Evolutionary conservation across 2,888 invertebrate genomes (phyloP).

Genomic region (Mechanitis mazaeus): DNA sequence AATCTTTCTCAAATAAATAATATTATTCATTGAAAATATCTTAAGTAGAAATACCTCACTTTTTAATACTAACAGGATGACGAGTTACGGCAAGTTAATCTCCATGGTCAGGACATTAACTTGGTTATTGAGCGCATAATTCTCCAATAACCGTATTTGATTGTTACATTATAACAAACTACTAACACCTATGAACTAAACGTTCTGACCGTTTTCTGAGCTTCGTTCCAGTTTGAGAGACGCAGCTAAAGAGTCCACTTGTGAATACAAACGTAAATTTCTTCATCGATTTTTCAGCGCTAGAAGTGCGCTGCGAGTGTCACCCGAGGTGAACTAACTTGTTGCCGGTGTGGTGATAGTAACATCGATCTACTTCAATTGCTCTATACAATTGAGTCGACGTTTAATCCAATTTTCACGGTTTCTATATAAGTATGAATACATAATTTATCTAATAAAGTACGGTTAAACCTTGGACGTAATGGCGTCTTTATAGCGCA

Average conservation of each 20-base stretch:
- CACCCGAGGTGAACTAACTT: neutral
- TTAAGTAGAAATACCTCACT: too few species aligned
- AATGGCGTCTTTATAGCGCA: constrained; percentile 4
- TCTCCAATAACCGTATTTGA: constrained; percentile 31
- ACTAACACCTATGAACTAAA: constrained; percentile 36
- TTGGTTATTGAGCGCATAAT: too few species aligned
- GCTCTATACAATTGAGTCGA: neutral
- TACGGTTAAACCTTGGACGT: constrained; percentile 10
- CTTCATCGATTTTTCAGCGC: constrained; percentile 5
- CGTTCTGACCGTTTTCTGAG: constrained; percentile 5
- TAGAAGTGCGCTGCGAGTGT: neutral
- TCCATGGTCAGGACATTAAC: too few species aligned
- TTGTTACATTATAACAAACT: constrained; percentile 31
- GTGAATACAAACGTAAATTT: constrained; percentile 1
- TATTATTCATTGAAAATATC: too few species aligned
- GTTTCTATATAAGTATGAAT: neutral
- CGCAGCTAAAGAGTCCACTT: neutral
- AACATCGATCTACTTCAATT: constrained; percentile 1
- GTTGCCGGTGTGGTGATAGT: constrained; percentile 1
- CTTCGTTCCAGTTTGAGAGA: neutral
- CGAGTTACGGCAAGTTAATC: too few species aligned
- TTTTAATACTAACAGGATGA: too few species aligned
- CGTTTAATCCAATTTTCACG: neutral
- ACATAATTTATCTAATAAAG: constrained; percentile 19
- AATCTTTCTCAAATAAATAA: too few species aligned